Evolutionary conservation across 2,888 invertebrate species (phyloP), one percentile per base, ranked within the genome.

Genomic region (Acleris emargana): DNA sequence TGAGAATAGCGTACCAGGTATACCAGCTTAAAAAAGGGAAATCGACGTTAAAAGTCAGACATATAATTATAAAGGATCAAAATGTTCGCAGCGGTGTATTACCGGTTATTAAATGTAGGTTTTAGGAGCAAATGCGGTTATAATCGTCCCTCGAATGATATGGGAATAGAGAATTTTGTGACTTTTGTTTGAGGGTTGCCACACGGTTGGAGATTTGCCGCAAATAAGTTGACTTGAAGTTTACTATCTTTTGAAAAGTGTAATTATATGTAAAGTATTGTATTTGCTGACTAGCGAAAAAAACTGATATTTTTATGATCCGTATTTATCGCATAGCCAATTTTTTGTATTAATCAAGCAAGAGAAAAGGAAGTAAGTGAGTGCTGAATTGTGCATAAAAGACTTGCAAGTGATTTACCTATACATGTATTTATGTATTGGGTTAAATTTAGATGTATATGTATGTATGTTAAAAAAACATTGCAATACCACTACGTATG

Each of bases 31-130:
- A 80, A 57, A 87, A 83, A 82, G 73, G 73, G 78, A 82, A 83
- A 86, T 84, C 81, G 80, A 82, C 79, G 83, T 81, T 80, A 77
- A 72, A 71, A 77, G 81, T 79, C 80, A 80, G 82, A 82, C 82
- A 79, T 91, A 91, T 91, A 91, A 92, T 92, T 92, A 91, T 88
- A 86, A 84, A 83, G 81, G 86, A 89, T 89, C 88, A 88, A 87
- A 84, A 81, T 80, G 77, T 81, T 81, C 78, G 75, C 76, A 78
- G 79, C 80, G 76, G 79, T 77, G 84, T 84, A 83, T 80, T 81
- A 74, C 71, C 81, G 76, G 83, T 88, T 88, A 91, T 91, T 90
- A 91, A 89, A 87, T 82, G 80, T 73, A 74, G 72, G 80, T 82
- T 86, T 86, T 83, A 78, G 81, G 83, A 73, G 81, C 87, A 91